phyloP scores from a whole-genome alignment of 2,113 vertebrate species.

The Vombatus ursinus region DNA sequence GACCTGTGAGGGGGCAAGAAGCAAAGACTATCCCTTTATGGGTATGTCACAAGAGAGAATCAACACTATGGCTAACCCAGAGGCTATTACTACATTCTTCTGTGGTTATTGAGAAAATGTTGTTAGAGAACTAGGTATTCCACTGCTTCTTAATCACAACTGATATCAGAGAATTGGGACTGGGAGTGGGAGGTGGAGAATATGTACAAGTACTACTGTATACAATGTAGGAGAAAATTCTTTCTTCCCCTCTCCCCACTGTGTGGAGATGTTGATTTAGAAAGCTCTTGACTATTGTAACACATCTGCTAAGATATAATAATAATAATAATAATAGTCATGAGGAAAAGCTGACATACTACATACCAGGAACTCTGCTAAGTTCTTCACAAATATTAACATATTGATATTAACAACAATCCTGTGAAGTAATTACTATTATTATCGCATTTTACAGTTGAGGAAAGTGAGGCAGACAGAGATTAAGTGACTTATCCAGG shows the following conservation, averaged over 20 bases:
- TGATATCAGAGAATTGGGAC: neutral
- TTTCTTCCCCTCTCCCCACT: neutral
- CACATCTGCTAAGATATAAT: neutral
- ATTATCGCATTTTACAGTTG: too few relatives aligned
- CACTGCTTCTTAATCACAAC: neutral
- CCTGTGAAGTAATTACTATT: too few relatives aligned
- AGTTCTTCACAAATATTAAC: neutral
- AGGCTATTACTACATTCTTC: neutral
- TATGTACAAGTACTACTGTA: neutral
- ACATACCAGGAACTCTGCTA: neutral
- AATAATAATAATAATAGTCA: neutral
- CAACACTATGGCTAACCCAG: neutral
- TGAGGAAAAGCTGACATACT: neutral
- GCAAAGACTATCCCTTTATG: neutral
- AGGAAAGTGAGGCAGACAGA: too few relatives aligned
- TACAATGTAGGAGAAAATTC: neutral
- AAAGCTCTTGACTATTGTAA: neutral
- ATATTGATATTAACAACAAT: too few relatives aligned
- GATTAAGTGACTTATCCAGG: too few relatives aligned
- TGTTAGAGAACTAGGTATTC: neutral
- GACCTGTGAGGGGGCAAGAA: neutral
- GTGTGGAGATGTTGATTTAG: neutral
- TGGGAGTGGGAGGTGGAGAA: too few relatives aligned
- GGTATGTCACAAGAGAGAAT: neutral
- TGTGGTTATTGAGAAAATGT: neutral